Percentiles rank a stretch among this genome's conserved stretches.
These are phyloP conservation scores for Eubucco bourcierii DNA, from an alignment of 2,113 vertebrate genomes.

Conservation along the genomic window DNA sequence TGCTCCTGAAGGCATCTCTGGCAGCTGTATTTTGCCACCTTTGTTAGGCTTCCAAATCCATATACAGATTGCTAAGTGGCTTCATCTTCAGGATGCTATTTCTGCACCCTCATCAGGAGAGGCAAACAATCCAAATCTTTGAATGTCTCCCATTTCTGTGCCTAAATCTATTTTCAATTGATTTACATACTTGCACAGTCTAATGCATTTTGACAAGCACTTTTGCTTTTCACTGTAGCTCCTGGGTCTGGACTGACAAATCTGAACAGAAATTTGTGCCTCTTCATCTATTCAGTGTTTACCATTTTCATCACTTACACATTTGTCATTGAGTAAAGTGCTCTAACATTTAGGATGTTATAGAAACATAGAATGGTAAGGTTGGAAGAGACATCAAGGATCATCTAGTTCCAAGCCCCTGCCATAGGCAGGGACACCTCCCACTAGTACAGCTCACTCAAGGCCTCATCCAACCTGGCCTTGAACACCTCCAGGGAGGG, in stretches of 20 bases:
- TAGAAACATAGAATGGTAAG: too few relatives aligned
- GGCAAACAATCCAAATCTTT: background rate
- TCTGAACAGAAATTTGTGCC: background rate
- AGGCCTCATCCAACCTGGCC: too few relatives aligned
- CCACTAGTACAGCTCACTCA: too few relatives aligned
- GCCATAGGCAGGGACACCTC: too few relatives aligned
- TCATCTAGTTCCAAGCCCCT: too few relatives aligned
- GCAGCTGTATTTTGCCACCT: background rate
- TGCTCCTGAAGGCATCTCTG: background rate
- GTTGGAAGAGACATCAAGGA: too few relatives aligned
- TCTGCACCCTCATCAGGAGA: background rate
- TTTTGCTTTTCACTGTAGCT: background rate
- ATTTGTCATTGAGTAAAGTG: background rate
- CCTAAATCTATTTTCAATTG: background rate
- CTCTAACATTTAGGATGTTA: background rate
- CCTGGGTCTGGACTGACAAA: background rate
- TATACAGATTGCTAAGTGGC: background rate
- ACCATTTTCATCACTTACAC: background rate
- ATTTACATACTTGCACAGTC: background rate
- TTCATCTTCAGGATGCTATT: background rate
- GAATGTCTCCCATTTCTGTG: background rate
- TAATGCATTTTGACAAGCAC: background rate
- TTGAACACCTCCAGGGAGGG: too few relatives aligned
- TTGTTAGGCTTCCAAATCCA: background rate
- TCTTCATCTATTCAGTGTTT: background rate